Percentiles rank a stretch among this genome's conserved stretches.
Conservation (phyloP, 2,113 vertebrate species). For the Oplegnathus fasciatus region DNA sequence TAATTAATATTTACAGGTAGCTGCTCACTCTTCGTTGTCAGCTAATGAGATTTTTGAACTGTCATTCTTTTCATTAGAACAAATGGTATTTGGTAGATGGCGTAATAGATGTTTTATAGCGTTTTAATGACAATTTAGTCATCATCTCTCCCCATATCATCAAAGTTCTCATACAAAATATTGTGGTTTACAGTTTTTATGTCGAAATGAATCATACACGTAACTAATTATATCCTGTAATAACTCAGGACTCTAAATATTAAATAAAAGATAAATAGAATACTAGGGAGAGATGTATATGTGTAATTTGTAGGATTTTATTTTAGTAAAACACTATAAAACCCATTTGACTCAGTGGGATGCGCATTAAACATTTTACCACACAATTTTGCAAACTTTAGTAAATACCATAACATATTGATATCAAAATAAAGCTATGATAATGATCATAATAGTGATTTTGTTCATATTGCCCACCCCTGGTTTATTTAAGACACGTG, state of each 20-base stretch:
- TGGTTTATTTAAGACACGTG: neutral
- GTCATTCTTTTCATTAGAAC: neutral
- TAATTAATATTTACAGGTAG: neutral
- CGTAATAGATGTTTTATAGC: neutral
- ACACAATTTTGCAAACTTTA: neutral
- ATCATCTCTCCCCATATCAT: neutral
- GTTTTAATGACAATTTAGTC: neutral
- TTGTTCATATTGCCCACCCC: neutral
- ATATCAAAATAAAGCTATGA: neutral
- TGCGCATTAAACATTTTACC: neutral
- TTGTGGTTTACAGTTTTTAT: neutral
- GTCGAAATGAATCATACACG: neutral
- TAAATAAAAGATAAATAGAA: too few relatives aligned
- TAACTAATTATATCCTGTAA: neutral
- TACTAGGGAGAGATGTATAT: neutral
- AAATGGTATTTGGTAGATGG: neutral
- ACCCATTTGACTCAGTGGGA: neutral
- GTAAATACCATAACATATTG: neutral
- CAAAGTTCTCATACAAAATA: neutral
- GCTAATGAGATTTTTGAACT: neutral
- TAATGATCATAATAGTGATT: neutral
- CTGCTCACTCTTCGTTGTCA: neutral
- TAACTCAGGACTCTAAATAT: neutral
- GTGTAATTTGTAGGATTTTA: neutral
- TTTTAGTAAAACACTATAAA: neutral